phyloP scores from a whole-genome alignment of 2,113 vertebrate species.

The Prietella phreatophila region DNA sequence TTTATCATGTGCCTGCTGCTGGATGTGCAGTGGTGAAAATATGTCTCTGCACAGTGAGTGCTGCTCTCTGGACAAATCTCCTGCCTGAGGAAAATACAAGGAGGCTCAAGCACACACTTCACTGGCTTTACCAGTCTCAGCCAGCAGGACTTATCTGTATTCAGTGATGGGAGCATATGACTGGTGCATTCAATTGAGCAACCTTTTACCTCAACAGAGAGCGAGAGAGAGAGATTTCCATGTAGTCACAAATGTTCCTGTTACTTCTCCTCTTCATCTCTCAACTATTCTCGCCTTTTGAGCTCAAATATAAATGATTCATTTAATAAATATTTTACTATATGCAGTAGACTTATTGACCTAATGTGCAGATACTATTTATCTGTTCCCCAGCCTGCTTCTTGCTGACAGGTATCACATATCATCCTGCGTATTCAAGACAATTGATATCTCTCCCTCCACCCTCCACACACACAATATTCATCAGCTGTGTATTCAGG shows the following conservation, averaged over 20 bases:
- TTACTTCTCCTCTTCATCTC: background rate
- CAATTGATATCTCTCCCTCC: background rate
- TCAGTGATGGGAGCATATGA: slow-evolving; percentile 26
- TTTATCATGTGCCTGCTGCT: slow-evolving; percentile 23
- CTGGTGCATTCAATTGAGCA: slow-evolving; percentile 46
- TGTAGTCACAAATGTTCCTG: background rate
- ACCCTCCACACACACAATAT: background rate
- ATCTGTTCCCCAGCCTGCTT: background rate
- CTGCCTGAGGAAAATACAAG: slow-evolving; percentile 38
- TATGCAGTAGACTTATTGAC: background rate
- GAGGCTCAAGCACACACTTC: slow-evolving; percentile 31
- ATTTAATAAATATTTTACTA: background rate
- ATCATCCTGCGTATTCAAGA: background rate
- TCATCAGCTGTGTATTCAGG: slow-evolving; percentile 3
- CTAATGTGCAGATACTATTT: slow-evolving; percentile 4
- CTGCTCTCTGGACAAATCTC: slow-evolving; percentile 43
- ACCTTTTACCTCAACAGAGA: slow-evolving; percentile 15
- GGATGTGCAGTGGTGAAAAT: slow-evolving; percentile 13
- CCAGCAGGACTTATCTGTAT: slow-evolving; percentile 52
- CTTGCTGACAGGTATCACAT: slow-evolving; percentile 19
- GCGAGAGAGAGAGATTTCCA: slow-evolving; percentile 6
- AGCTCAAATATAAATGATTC: slow-evolving; percentile 11
- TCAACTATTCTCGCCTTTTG: background rate
- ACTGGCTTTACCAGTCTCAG: slow-evolving; percentile 19
- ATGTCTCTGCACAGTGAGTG: slow-evolving; percentile 31